These are phyloP conservation scores for Peromyscus leucopus DNA, from an alignment of 2,113 vertebrate genomes.

Conservation along the genomic window DNA sequence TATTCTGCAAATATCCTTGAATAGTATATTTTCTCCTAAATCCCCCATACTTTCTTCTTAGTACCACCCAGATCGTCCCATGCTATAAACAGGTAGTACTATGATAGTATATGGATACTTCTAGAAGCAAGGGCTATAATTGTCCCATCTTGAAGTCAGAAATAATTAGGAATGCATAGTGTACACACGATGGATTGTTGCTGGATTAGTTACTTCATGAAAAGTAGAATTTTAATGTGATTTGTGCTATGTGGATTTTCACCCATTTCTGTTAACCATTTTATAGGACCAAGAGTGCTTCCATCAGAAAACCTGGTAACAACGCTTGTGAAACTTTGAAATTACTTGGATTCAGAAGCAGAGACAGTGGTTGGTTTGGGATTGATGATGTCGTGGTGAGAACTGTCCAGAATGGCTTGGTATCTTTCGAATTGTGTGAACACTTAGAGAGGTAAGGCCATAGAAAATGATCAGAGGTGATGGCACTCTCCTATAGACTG, in stretches of 20 bases:
- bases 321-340: constrained; percentile 81
- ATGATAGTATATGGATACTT: background rate
- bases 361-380: constrained; percentile 89
- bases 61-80: background rate
- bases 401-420: constrained; percentile 88
- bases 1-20: background rate
- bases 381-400: constrained; percentile 88
- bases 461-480: background rate
- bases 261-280: constrained; percentile 55
- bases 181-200: background rate
- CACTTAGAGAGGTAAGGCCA: constrained; percentile 90
- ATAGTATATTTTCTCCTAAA: background rate
- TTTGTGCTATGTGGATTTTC: background rate
- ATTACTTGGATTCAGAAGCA: constrained; percentile 87
- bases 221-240: constrained; percentile 31
- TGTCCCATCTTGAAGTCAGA: background rate
- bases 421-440: constrained; percentile 91
- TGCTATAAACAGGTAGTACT: background rate
- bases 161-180: background rate
- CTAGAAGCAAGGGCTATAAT: background rate
- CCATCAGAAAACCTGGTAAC: constrained; percentile 85
- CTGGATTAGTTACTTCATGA: background rate
- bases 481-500: background rate
- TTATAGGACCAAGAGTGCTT: constrained; percentile 84
- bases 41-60: background rate